Evolutionary conservation across 1,140 invertebrate genomes (phyloP).

Genomic region (Sycophaga agraensis): DNA sequence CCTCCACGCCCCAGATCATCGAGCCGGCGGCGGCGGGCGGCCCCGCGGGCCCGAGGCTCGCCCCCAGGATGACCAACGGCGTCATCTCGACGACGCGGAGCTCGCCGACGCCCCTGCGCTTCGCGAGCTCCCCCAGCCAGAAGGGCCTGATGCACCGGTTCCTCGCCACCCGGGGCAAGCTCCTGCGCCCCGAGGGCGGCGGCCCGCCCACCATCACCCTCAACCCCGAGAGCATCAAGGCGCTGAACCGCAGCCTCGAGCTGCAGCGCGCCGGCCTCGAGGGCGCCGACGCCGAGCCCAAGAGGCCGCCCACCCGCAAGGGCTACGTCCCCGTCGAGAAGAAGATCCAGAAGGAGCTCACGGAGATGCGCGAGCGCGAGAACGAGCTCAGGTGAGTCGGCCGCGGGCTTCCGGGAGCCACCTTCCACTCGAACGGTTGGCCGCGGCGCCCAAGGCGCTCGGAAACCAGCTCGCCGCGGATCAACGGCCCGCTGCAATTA

Average conservation of each 20-base stretch:
- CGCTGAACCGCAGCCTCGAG: conserved; percentile 39
- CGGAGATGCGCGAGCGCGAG: conserved; percentile 73
- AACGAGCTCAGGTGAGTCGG: conserved; percentile 68
- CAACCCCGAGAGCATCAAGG: conserved; percentile 44
- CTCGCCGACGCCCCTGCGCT: conserved; percentile 58
- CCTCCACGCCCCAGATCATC: conserved; percentile 63
- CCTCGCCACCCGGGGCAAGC: conserved; percentile 70
- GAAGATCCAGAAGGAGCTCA: conserved; percentile 76
- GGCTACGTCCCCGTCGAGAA: conserved; percentile 73
- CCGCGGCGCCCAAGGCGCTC: too few species aligned
- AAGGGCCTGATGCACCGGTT: conserved; percentile 78
- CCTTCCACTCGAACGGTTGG: too few species aligned
- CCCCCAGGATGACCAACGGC: conserved; percentile 49
- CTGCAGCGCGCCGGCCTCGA: neutral
- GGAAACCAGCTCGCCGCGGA: too few species aligned
- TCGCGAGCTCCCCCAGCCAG: conserved; percentile 63
- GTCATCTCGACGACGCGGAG: conserved; percentile 43
- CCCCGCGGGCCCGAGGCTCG: conserved; percentile 40
- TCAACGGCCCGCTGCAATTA: too few species aligned
- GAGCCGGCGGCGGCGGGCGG: conserved; percentile 32
- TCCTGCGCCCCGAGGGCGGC: conserved; percentile 57
- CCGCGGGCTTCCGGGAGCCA: too few species aligned
- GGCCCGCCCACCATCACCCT: conserved; percentile 40
- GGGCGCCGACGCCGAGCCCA: conserved; percentile 40
- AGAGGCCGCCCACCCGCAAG: conserved; percentile 60